Conservation (phyloP, 2,113 vertebrate genomes). For the Calidris pygmaea region DNA sequence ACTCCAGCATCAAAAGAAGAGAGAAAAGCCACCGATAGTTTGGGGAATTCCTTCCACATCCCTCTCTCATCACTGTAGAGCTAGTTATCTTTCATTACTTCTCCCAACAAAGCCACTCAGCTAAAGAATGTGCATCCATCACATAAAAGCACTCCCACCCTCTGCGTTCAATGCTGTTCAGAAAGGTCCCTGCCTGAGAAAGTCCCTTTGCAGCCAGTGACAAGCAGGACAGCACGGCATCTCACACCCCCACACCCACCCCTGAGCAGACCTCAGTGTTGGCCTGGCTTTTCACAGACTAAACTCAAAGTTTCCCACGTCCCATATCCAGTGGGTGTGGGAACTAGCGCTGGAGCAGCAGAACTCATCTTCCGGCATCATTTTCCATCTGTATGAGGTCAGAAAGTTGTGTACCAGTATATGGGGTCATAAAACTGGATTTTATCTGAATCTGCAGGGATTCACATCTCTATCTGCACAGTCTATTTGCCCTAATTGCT, state of each 20-base stretch:
- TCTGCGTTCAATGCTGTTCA: accelerated
- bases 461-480: neutral
- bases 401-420: neutral
- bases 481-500: conserved; percentile 42
- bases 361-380: neutral
- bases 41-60: neutral
- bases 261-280: neutral
- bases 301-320: neutral
- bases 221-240: accelerated
- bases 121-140: neutral
- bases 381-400: neutral
- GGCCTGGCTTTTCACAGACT: neutral
- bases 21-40: neutral
- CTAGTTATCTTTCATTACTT: neutral
- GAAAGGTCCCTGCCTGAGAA: neutral
- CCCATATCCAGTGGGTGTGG: neutral
- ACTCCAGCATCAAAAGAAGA: neutral
- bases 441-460: conserved; percentile 23
- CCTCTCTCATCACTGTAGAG: neutral
- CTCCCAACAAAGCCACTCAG: neutral
- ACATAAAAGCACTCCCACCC: accelerated
- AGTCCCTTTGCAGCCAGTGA: neutral
- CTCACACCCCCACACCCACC: accelerated
- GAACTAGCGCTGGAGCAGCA: neutral
- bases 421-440: conserved; percentile 19